Conservation (phyloP, 2,113 vertebrate genomes). For the Lophura nycthemera region DNA sequence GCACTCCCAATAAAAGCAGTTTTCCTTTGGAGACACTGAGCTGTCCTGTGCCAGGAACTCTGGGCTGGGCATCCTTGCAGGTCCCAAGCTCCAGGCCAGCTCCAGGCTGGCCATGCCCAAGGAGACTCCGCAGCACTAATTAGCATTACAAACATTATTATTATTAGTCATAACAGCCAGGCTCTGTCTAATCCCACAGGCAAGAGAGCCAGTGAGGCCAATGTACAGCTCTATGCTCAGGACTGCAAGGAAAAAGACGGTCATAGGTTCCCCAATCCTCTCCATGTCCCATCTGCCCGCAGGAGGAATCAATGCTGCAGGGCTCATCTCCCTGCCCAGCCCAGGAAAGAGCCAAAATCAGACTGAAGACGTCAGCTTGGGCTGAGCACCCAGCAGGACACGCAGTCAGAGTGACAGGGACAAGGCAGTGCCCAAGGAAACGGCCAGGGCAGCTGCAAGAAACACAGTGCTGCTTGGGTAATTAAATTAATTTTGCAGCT, state of each 20-base stretch:
- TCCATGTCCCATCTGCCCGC: neutral
- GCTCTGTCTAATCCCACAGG: neutral
- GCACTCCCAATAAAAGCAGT: constrained; percentile 5
- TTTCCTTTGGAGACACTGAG: constrained; percentile 30
- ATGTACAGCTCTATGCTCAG: neutral
- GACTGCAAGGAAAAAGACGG: neutral
- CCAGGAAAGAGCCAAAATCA: constrained; percentile 4
- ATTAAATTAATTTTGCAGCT: constrained; percentile 70
- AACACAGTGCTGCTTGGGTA: constrained; percentile 30
- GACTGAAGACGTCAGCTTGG: neutral
- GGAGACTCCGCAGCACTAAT: neutral
- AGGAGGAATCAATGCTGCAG: neutral
- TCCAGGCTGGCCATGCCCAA: neutral
- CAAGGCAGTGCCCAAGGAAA: neutral
- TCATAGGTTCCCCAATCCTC: neutral
- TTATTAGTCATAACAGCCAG: constrained; percentile 15
- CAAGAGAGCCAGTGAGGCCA: neutral
- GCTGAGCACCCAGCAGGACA: neutral
- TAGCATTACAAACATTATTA: constrained; percentile 46
- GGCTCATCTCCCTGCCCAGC: neutral
- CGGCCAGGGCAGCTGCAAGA: constrained; percentile 7
- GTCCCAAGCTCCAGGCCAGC: neutral
- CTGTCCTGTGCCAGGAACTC: constrained; percentile 3
- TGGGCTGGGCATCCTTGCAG: neutral
- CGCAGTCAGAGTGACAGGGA: neutral